Percentiles rank a stretch among this genome's conserved stretches.
Conservation (phyloP, 2,113 vertebrate species). For the Triplophysa tibetana region DNA sequence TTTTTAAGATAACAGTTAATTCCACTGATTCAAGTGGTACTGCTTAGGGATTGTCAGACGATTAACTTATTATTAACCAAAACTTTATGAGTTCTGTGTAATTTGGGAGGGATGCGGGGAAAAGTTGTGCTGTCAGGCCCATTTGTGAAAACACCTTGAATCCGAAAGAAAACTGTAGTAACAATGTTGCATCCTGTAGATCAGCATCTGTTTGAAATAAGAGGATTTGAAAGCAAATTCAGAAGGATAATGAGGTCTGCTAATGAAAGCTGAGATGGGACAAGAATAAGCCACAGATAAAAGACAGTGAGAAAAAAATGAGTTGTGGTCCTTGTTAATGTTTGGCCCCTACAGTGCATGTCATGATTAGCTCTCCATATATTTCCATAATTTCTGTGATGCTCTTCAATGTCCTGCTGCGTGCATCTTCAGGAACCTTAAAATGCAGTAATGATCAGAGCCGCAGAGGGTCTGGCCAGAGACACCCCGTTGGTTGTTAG, state of each 20-base stretch:
- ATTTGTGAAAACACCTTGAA: constrained; percentile 20
- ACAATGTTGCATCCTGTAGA: constrained; percentile 13
- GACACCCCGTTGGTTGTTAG: constrained; percentile 19
- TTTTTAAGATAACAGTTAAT: constrained; percentile 12
- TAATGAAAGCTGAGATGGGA: constrained; percentile 67
- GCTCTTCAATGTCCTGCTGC: constrained; percentile 77
- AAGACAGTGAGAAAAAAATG: constrained; percentile 50
- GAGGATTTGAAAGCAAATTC: constrained; percentile 64
- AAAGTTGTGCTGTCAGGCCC: constrained; percentile 47
- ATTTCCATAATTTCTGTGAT: constrained; percentile 85
- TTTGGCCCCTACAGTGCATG: constrained; percentile 76
- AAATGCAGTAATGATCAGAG: constrained; percentile 58
- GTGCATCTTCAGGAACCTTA: constrained; percentile 73
- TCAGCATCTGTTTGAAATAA: constrained; percentile 57
- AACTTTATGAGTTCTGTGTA: constrained; percentile 26
- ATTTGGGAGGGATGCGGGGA: constrained; percentile 16
- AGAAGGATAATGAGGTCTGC: constrained; percentile 72
- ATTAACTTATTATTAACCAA: constrained; percentile 28
- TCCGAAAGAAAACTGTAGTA: not conserved
- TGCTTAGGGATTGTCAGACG: constrained; percentile 7
- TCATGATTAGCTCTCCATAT: constrained; percentile 83
- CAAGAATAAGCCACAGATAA: constrained; percentile 71
- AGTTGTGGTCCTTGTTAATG: constrained; percentile 74
- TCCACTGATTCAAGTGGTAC: not conserved
- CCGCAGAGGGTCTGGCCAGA: constrained; percentile 30